These are phyloP conservation scores for Tetragnatha montana DNA, from an alignment of 2,888 invertebrate genomes.

Conservation along the genomic window DNA sequence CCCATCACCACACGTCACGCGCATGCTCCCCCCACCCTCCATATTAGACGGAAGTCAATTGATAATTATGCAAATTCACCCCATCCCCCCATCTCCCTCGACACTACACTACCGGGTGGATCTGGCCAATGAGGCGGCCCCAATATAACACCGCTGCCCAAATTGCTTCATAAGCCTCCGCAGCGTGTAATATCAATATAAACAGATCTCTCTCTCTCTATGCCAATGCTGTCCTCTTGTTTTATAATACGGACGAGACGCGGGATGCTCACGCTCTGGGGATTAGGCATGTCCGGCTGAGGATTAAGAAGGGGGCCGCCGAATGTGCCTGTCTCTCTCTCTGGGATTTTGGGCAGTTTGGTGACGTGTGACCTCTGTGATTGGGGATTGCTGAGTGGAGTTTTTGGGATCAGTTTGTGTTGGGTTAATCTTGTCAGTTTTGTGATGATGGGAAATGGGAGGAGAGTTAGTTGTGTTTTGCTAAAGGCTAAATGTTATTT, in stretches of 20 bases:
- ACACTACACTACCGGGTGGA: conserved; percentile 4
- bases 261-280: conserved; percentile 22
- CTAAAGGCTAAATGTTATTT: too few relatives aligned
- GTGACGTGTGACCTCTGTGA: not conserved
- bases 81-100: not conserved
- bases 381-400: not conserved
- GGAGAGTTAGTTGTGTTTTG: too few relatives aligned
- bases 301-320: conserved; percentile 18
- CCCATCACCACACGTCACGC: conserved; percentile 36
- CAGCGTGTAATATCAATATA: conserved; percentile 66
- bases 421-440: not conserved
- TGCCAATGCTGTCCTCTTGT: conserved; percentile 27
- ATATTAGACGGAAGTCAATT: conserved; percentile 71
- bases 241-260: conserved; percentile 27
- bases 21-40: conserved; percentile 34
- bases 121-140: conserved; percentile 59
- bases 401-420: not conserved
- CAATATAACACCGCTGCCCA: conserved; percentile 51
- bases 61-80: conserved; percentile 69
- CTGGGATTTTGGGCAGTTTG: not conserved
- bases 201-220: conserved; percentile 41
- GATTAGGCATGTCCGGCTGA: conserved; percentile 38
- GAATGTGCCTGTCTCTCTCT: not conserved
- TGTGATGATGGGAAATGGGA: too few relatives aligned
- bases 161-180: conserved; percentile 66